Percentiles rank a stretch among this genome's conserved stretches.
Evolutionary conservation across 2,113 vertebrate genomes (phyloP).

Genomic region (Telmatochromis sp.): DNA sequence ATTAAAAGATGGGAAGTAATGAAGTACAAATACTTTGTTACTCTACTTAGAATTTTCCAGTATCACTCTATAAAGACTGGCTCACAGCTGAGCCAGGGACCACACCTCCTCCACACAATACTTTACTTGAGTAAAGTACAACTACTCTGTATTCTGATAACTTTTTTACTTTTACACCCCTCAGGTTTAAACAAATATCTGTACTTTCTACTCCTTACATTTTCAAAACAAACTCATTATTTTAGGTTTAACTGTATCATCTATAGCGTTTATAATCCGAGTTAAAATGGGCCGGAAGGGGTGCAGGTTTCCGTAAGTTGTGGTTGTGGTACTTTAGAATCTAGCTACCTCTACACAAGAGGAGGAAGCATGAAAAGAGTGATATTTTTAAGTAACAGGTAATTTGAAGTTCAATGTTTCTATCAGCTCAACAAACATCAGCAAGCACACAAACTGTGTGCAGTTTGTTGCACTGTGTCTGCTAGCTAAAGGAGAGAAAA

Average conservation of each 20-base stretch:
- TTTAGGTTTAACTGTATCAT: not conserved
- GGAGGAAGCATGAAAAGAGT: not conserved
- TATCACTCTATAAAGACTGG: not conserved
- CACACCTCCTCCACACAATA: not conserved
- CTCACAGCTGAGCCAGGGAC: not conserved
- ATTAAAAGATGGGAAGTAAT: not conserved
- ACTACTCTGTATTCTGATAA: not conserved
- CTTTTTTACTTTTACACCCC: not conserved
- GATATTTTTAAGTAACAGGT: not conserved
- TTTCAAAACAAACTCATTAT: not conserved
- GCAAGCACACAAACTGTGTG: not conserved
- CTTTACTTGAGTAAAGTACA: not conserved
- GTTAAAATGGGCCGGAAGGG: not conserved
- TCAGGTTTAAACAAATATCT: not conserved
- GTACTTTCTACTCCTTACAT: not conserved
- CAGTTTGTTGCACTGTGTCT: not conserved
- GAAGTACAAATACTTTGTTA: not conserved
- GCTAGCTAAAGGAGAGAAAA: not conserved
- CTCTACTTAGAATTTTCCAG: not conserved
- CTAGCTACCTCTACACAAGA: not conserved
- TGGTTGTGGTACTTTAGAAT: not conserved
- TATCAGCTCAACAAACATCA: not conserved
- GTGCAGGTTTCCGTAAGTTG: not conserved
- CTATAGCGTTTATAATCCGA: not conserved
- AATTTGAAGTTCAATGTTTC: not conserved